phyloP scores from a whole-genome alignment of 2,797 vertebrate genomes.

The Bradypodion pumilum region DNA sequence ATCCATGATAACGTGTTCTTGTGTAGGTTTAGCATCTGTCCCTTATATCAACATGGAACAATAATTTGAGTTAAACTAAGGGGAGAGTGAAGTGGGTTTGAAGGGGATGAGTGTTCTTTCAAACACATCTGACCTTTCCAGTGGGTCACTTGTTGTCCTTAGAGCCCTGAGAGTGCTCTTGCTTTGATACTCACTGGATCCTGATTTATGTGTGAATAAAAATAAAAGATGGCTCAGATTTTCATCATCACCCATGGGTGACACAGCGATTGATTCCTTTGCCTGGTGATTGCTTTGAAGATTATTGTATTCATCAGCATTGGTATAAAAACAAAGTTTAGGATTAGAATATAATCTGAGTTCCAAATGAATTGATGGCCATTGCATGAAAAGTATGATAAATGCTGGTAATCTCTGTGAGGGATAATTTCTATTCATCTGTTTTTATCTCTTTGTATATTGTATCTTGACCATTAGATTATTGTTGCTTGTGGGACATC shows the following conservation, averaged over 20 bases:
- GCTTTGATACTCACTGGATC: neutral
- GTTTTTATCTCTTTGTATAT: neutral
- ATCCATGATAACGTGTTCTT: neutral
- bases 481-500: too few species aligned
- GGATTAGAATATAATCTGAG: conserved; percentile 18
- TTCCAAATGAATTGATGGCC: neutral
- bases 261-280: neutral
- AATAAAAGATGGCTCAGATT: neutral
- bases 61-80: neutral
- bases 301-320: conserved; percentile 19
- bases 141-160: too few species aligned
- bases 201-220: neutral
- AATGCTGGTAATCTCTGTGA: conserved; percentile 13
- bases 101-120: neutral
- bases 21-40: neutral
- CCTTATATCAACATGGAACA: neutral
- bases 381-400: conserved; percentile 17
- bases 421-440: neutral
- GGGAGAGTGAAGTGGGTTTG: neutral
- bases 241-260: neutral
- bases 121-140: neutral
- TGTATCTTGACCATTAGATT: neutral
- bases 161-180: neutral
- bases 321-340: neutral
- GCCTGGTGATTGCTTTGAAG: conserved; percentile 1